These are phyloP conservation scores for Trachemys scripta DNA, from an alignment of 2,113 vertebrate species.

Conservation along the genomic window DNA sequence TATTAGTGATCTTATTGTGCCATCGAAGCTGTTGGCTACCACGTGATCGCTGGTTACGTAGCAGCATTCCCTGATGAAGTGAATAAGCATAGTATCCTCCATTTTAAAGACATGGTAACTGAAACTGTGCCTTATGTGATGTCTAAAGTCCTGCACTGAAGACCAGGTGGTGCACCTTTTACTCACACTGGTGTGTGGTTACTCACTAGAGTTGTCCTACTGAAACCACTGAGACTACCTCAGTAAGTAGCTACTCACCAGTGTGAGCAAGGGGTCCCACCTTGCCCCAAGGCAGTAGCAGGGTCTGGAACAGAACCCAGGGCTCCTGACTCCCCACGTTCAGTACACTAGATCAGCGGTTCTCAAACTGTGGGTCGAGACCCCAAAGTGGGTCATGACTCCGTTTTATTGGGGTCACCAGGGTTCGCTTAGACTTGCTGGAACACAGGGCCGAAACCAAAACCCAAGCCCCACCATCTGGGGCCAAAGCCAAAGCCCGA, in stretches of 20 bases:
- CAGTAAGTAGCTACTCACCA: neutral
- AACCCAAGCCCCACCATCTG: too few species aligned
- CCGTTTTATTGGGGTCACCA: too few species aligned
- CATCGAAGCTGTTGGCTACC: neutral
- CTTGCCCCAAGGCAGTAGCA: fast-evolving
- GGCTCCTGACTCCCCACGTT: neutral
- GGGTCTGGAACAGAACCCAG: fast-evolving
- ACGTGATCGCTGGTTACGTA: neutral
- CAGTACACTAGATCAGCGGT: neutral
- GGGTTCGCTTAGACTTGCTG: too few species aligned
- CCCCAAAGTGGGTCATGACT: too few species aligned
- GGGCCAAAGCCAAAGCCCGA: too few species aligned
- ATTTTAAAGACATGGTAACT: neutral
- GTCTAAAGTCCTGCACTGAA: neutral
- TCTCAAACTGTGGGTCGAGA: too few species aligned
- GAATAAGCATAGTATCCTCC: neutral
- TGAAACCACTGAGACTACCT: neutral
- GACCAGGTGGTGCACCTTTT: neutral
- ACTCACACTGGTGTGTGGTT: neutral
- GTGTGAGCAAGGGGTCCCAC: neutral
- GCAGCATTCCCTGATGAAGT: neutral
- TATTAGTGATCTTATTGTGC: neutral
- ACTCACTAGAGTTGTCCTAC: neutral
- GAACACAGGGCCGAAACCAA: too few species aligned
- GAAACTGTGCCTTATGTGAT: neutral